phyloP scores from a whole-genome alignment of 2,888 invertebrate species.

The Drosophila gaucha region DNA sequence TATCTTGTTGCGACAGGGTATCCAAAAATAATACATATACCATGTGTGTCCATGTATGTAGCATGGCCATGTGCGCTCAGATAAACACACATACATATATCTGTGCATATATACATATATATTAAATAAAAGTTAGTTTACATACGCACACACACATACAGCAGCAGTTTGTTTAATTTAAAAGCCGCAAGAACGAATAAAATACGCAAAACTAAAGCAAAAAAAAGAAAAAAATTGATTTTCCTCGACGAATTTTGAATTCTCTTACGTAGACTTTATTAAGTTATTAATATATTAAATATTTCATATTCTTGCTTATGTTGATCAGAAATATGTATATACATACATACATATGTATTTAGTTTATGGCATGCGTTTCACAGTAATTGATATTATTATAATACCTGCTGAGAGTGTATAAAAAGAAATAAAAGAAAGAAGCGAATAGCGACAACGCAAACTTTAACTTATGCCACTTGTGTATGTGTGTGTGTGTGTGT shows the following conservation, averaged over 20 bases:
- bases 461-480: conserved; percentile 11
- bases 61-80: neutral
- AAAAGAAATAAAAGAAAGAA: neutral
- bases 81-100: neutral
- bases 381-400: too few species aligned
- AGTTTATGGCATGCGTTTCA: too few species aligned
- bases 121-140: conserved; percentile 43
- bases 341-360: too few species aligned
- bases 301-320: too few species aligned
- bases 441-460: conserved; percentile 2
- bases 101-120: conserved; percentile 1
- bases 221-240: neutral
- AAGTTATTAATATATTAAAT: too few species aligned
- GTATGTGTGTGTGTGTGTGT: conserved; percentile 9
- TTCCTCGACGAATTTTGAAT: neutral
- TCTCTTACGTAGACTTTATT: neutral
- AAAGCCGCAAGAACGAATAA: conserved; percentile 30
- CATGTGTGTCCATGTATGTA: conserved; percentile 12
- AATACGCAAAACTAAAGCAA: conserved; percentile 20
- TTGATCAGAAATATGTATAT: too few species aligned
- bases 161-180: conserved; percentile 39
- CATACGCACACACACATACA: conserved; percentile 27
- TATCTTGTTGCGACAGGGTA: conserved; percentile 23
- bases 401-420: neutral
- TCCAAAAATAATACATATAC: neutral